Conservation (phyloP, 2,797 vertebrate species). For the Phrynocephalus forsythii region DNA sequence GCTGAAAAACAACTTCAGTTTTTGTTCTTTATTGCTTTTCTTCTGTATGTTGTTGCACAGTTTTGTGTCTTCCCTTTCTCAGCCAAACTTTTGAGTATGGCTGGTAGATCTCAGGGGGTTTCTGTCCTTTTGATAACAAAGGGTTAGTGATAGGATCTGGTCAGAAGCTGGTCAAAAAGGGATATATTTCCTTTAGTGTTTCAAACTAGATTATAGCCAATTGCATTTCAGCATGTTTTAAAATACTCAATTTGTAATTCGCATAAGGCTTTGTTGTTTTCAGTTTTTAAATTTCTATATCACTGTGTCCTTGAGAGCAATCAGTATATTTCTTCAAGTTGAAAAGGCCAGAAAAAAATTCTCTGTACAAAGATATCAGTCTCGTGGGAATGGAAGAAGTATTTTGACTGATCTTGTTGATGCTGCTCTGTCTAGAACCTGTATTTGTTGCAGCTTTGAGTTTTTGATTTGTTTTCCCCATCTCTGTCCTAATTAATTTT, state of each 20-base stretch:
- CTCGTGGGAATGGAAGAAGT: constrained; percentile 32
- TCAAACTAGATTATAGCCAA: constrained; percentile 37
- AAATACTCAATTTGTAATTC: constrained; percentile 40
- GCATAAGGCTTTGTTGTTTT: constrained; percentile 51
- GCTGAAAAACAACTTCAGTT: too few species aligned
- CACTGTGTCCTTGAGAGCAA: constrained; percentile 36
- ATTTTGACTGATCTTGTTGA: constrained; percentile 43
- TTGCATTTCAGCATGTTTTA: constrained; percentile 41
- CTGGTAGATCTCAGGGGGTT: too few species aligned
- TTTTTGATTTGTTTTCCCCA: constrained; percentile 66
- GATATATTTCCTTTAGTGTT: constrained; percentile 22
- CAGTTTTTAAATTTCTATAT: constrained; percentile 36
- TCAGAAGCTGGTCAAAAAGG: neutral
- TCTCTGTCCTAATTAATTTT: constrained; percentile 69
- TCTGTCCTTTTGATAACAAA: neutral
- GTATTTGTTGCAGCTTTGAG: constrained; percentile 57
- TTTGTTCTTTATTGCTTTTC: neutral
- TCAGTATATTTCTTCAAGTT: constrained; percentile 36
- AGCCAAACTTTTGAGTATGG: neutral
- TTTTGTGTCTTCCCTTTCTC: neutral
- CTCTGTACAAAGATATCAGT: constrained; percentile 11
- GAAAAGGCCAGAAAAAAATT: constrained; percentile 31
- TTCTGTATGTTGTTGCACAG: neutral
- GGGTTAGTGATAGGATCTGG: neutral
- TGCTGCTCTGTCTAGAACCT: constrained; percentile 48